Percentiles rank a stretch among this genome's conserved stretches.
Conservation (phyloP, 2,888 invertebrate species). For the Trachelus iudaicus region DNA sequence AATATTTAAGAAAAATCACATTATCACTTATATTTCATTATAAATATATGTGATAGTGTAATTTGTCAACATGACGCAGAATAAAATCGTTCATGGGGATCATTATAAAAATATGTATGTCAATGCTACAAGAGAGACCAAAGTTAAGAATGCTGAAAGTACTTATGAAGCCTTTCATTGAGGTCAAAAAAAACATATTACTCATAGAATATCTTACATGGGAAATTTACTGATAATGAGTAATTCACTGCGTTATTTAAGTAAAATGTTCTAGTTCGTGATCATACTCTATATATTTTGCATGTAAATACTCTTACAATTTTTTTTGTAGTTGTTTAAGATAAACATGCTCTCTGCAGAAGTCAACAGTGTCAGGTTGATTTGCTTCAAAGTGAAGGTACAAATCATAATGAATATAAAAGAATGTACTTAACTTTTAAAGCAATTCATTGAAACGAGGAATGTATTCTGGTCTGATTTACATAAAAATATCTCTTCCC, state of each 20-base stretch:
- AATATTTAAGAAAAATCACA: too few species aligned
- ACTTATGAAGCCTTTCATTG: conserved; percentile 91
- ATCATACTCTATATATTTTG: conserved; percentile 22
- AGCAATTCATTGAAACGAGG: conserved; percentile 76
- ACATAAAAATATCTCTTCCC: conserved; percentile 52
- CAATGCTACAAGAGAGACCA: conserved; percentile 91
- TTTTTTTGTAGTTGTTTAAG: too few species aligned
- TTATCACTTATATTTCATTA: too few species aligned
- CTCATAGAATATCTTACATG: conserved; percentile 91
- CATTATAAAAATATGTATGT: conserved; percentile 92
- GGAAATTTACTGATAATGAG: conserved; percentile 98
- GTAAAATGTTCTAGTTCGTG: conserved; percentile 58
- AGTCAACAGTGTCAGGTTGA: too few species aligned
- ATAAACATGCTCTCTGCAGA: too few species aligned
- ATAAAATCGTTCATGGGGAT: conserved; percentile 91
- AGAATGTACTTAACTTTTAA: conserved; percentile 71
- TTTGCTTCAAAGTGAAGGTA: too few species aligned
- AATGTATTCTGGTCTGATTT: conserved; percentile 75
- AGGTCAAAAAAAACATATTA: conserved; percentile 91
- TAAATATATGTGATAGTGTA: too few species aligned
- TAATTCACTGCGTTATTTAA: conserved; percentile 95
- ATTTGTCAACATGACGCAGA: conserved; percentile 71
- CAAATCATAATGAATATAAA: too few species aligned
- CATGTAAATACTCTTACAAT: too few species aligned
- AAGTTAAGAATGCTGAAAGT: conserved; percentile 93